Evolutionary conservation across 1,140 invertebrate species (phyloP), one percentile per base, ranked within the genome.

Genomic region (Nixonia krombeini): DNA sequence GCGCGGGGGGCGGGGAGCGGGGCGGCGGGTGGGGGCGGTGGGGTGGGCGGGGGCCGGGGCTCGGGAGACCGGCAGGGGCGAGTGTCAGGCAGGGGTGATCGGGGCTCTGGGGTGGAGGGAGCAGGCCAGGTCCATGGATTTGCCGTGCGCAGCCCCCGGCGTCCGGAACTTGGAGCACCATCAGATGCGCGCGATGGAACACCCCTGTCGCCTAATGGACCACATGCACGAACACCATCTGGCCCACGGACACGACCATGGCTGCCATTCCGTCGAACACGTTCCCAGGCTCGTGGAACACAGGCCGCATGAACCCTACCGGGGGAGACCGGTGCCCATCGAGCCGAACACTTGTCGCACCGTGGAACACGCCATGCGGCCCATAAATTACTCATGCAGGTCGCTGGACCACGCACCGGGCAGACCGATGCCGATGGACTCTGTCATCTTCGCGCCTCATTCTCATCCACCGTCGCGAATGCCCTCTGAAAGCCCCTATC

Each of bases 361-460:
- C 37, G 12, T 80, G 40, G 77, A 79, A 18, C 74, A 80, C 62
- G 52, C 46, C 16, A 23, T 61, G 2, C 49, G 76, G 16, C 71
- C 79, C 4, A 31, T 83, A 33, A 83, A 73, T 62, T 83, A 83
- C 62, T 81, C 82, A n/a, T 84, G 84, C 51, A 62, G 83, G n/a
- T 78, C 84, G 0, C 72, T 85, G 23, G 83, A 84, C 26, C 81
- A 84, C 29, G 66, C 74, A 3, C 78, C 80, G 8, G 71, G 74
- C 4, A 72, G 80, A 50, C 76, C 80, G 0, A 62, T 84, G 31
- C 81, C 80, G 4, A 77, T 84, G 61, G 84, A 85, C 49, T 78
- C 81, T 17, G 83, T 83, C 56, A 78, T 85, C 21, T 85, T 76
- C 50, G 83, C 76, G 15, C 74, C 82, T 5, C 82, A 83, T 46